A percentile compares a stretch with the other conserved stretches of the same genome.
Evolutionary conservation across 2,797 vertebrate genomes (phyloP).

Genomic region (Cyprinodon diabolis): DNA sequence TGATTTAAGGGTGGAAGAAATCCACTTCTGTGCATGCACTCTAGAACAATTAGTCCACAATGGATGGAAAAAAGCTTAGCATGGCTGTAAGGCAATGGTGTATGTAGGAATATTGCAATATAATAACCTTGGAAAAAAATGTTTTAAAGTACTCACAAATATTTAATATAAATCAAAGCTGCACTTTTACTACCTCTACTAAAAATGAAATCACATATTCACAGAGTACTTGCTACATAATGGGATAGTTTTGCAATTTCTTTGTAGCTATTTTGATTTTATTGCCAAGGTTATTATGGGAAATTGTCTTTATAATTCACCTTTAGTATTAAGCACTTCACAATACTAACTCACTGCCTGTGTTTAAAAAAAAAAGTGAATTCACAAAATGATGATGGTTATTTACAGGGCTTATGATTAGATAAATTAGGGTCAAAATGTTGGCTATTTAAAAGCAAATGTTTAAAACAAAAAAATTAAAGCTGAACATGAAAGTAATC

Average conservation of each 20-base stretch:
- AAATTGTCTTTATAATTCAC: no score
- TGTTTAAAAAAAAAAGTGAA: no score
- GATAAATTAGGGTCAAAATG: neutral
- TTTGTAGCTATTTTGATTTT: no score
- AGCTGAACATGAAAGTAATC: neutral
- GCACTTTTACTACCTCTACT: no score
- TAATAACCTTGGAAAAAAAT: neutral
- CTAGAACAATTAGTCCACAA: neutral
- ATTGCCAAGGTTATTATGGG: no score
- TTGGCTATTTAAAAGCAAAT: neutral
- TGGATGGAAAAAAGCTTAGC: neutral
- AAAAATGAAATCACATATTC: no score
- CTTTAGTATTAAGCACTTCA: no score
- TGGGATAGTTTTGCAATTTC: no score
- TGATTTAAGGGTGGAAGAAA: neutral
- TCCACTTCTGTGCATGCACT: neutral
- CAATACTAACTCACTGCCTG: no score
- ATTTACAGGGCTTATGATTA: neutral
- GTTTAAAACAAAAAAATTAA: neutral
- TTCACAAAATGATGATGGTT: no score
- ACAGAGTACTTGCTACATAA: neutral
- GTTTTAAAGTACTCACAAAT: no score
- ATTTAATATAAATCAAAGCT: neutral
- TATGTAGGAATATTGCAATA: neutral
- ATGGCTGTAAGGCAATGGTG: neutral